Evolutionary conservation across 2,888 invertebrate species (phyloP).

Genomic region (Phyllotreta cruciferae): DNA sequence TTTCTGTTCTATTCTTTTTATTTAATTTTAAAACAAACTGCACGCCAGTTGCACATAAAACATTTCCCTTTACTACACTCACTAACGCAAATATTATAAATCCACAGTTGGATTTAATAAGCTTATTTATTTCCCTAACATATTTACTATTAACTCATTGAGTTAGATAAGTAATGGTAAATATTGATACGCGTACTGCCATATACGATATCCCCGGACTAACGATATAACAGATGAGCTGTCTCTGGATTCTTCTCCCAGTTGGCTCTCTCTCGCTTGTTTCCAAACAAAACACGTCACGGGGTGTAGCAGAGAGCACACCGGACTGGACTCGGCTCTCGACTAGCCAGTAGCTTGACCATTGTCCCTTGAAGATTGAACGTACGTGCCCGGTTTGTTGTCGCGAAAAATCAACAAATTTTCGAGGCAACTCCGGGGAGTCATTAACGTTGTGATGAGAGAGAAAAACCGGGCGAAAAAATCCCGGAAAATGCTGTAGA

Average conservation of each 20-base stretch:
- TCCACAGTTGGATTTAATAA: no score
- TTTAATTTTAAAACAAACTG: no score
- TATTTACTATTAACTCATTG: no score
- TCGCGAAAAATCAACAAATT: constrained; percentile 32
- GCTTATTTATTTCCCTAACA: no score
- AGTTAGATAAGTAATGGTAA: no score
- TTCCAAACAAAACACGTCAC: constrained; percentile 32
- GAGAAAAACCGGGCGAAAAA: not conserved
- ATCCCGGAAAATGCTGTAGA: no score
- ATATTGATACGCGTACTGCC: no score
- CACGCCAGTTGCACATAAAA: no score
- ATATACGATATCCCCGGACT: not conserved
- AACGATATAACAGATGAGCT: constrained; percentile 30
- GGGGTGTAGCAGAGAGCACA: not conserved
- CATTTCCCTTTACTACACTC: no score
- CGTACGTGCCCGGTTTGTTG: constrained; percentile 32
- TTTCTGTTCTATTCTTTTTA: no score
- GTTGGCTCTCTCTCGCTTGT: constrained; percentile 22
- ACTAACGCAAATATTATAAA: no score
- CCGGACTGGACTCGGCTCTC: constrained; percentile 16
- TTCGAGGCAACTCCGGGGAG: constrained; percentile 18
- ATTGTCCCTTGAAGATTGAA: constrained; percentile 33
- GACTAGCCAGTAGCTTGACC: constrained; percentile 29
- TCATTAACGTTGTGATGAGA: constrained; percentile 30
- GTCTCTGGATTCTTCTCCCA: constrained; percentile 23